A percentile compares a stretch with the other conserved stretches of the same genome.
These are phyloP conservation scores for Ceratothoa steindachneri DNA, from an alignment of 2,888 invertebrate genomes.

Conservation along the genomic window DNA sequence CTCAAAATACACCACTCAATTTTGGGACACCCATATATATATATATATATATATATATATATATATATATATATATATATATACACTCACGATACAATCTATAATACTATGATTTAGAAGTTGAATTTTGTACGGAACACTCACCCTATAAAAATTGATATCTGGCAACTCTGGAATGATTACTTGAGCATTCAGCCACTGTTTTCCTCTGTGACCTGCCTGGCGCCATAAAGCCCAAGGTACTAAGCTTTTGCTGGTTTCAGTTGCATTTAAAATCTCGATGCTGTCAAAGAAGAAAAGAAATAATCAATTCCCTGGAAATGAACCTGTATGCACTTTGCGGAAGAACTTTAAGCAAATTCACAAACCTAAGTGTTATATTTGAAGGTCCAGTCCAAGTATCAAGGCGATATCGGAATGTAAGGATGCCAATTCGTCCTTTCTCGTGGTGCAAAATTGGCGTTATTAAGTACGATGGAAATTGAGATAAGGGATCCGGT, in stretches of 20 bases:
- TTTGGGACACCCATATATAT: too few species aligned
- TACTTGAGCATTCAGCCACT: constrained; percentile 27
- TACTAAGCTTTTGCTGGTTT: constrained; percentile 15
- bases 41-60: too few species aligned
- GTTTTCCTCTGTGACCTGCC: constrained; percentile 28
- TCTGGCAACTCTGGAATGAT: constrained; percentile 22
- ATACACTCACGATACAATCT: too few species aligned
- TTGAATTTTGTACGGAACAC: too few species aligned
- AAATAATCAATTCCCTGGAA: background rate
- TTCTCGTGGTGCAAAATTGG: constrained; percentile 25
- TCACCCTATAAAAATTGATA: constrained; percentile 1
- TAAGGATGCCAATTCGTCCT: constrained; percentile 20
- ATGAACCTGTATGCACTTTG: background rate
- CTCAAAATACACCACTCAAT: too few species aligned
- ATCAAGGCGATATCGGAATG: constrained; percentile 35
- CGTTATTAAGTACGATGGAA: constrained; percentile 19
- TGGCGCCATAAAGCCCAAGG: constrained; percentile 37
- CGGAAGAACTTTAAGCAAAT: too few species aligned
- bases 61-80: too few species aligned
- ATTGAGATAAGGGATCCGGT: background rate
- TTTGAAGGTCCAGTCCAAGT: constrained; percentile 30
- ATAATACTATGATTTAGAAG: too few species aligned
- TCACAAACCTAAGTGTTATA: constrained; percentile 33
- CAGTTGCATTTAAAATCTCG: constrained; percentile 8
- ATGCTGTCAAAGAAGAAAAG: background rate